A percentile compares a stretch with the other conserved stretches of the same genome.
These are phyloP conservation scores for Euborellia annulipes DNA, from an alignment of 1,140 invertebrate species.

Conservation along the genomic window DNA sequence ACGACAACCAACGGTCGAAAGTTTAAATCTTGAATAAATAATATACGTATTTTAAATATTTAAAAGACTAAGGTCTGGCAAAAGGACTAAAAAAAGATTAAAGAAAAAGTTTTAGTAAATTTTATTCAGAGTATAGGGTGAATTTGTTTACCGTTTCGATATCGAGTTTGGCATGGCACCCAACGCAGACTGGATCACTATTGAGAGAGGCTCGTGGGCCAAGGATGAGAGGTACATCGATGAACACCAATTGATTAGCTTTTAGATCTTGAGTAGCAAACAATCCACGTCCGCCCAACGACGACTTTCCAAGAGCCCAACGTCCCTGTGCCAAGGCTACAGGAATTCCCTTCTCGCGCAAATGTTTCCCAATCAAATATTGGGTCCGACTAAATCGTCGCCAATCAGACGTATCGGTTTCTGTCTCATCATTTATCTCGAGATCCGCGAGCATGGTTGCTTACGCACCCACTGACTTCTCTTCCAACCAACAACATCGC, in stretches of 20 bases:
- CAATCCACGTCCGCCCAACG: slow-evolving; percentile 43
- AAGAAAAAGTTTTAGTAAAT: too few species aligned
- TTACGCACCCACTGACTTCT: too few species aligned
- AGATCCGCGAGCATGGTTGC: too few species aligned
- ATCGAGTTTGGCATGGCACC: slow-evolving; percentile 27
- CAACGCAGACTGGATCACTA: slow-evolving; percentile 32
- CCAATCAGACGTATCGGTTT: too few species aligned
- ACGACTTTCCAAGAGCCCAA: slow-evolving; percentile 32
- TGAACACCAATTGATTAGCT: slow-evolving; percentile 46
- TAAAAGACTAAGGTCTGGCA: too few species aligned
- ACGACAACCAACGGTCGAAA: too few species aligned
- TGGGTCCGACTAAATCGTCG: slow-evolving; percentile 7
- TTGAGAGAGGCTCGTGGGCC: slow-evolving; percentile 35
- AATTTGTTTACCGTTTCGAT: slow-evolving; percentile 15
- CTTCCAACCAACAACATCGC: too few species aligned
- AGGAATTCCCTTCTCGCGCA: slow-evolving; percentile 11
- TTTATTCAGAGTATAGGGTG: too few species aligned
- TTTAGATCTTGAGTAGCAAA: slow-evolving; percentile 43
- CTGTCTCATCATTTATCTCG: too few species aligned
- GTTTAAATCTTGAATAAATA: too few species aligned
- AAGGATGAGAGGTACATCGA: slow-evolving; percentile 43
- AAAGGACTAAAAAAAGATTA: too few species aligned
- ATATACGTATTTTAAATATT: too few species aligned
- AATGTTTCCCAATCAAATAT: slow-evolving; percentile 15
- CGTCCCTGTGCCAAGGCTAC: neutral